Evolutionary conservation across 2,888 invertebrate genomes (phyloP).

Genomic region (Celastrina argiolus): DNA sequence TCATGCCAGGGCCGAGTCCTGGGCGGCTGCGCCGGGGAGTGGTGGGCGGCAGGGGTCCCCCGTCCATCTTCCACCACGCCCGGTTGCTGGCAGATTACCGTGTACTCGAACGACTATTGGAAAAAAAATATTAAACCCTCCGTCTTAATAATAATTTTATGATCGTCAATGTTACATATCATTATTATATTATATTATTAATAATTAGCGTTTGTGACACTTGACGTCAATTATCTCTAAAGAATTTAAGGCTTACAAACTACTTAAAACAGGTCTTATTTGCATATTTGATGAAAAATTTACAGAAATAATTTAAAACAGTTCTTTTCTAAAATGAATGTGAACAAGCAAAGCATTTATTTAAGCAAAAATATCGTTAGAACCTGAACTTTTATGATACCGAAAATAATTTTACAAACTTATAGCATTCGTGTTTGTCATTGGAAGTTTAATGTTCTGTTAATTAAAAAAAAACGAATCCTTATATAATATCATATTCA

Average conservation of each 20-base stretch:
- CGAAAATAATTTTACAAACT: neutral
- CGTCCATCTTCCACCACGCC: slow-evolving; percentile 76
- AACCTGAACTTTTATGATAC: too few relatives aligned
- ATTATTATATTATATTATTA: neutral
- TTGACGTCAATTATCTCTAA: neutral
- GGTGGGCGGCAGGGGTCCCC: slow-evolving; percentile 79
- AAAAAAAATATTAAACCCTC: slow-evolving; percentile 23
- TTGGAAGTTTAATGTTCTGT: too few relatives aligned
- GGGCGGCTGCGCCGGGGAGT: slow-evolving; percentile 79
- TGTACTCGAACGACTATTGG: slow-evolving; percentile 92
- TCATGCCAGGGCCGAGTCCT: slow-evolving; percentile 95
- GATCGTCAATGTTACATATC: neutral
- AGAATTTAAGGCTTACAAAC: neutral
- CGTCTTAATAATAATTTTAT: neutral
- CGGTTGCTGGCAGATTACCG: slow-evolving; percentile 89
- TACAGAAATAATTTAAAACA: neutral
- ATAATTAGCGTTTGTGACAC: neutral
- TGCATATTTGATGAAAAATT: neutral
- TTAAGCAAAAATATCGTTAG: too few relatives aligned
- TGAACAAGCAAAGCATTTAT: too few relatives aligned
- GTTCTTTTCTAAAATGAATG: neutral
- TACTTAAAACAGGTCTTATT: neutral
- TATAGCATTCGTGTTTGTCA: neutral
- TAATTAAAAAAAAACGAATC: neutral
- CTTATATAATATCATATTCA: neutral